Evolutionary conservation across 2,888 invertebrate species (phyloP).

Genomic region (Chymomyza amoena): DNA sequence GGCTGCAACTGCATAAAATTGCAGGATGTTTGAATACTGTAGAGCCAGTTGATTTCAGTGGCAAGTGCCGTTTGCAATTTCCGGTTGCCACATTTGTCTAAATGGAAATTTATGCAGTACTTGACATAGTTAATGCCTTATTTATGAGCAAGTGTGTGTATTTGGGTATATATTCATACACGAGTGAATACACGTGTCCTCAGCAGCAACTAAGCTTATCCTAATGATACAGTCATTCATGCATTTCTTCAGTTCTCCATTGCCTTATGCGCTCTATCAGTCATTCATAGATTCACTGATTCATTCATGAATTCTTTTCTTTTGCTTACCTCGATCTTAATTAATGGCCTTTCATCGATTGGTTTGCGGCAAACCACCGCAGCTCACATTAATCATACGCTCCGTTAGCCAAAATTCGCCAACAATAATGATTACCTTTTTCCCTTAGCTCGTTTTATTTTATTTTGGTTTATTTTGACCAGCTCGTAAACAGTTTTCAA

Average conservation of each 20-base stretch:
- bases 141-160: conserved; percentile 32
- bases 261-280: conserved; percentile 20
- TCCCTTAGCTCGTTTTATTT: not conserved
- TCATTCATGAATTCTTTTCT: conserved; percentile 45
- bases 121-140: conserved; percentile 48
- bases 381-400: conserved; percentile 58
- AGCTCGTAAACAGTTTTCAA: not conserved
- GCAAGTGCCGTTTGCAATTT: conserved; percentile 61
- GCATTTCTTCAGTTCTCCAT: conserved; percentile 42
- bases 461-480: not conserved
- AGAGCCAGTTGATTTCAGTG: conserved; percentile 30
- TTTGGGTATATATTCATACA: not conserved
- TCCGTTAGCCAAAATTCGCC: conserved; percentile 24
- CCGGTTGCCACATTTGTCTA: conserved; percentile 67
- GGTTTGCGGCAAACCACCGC: not conserved
- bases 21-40: conserved; percentile 45
- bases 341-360: not conserved
- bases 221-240: conserved; percentile 60
- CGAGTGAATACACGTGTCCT: not conserved
- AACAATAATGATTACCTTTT: not conserved
- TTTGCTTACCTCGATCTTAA: not conserved
- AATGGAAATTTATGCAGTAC: conserved; percentile 63
- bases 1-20: conserved; percentile 7
- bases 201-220: conserved; percentile 6
- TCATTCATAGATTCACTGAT: conserved; percentile 20